Base-by-base conservation (phyloP, 1,140 invertebrate genomes). In the Wiebesia pumilae region DNA sequence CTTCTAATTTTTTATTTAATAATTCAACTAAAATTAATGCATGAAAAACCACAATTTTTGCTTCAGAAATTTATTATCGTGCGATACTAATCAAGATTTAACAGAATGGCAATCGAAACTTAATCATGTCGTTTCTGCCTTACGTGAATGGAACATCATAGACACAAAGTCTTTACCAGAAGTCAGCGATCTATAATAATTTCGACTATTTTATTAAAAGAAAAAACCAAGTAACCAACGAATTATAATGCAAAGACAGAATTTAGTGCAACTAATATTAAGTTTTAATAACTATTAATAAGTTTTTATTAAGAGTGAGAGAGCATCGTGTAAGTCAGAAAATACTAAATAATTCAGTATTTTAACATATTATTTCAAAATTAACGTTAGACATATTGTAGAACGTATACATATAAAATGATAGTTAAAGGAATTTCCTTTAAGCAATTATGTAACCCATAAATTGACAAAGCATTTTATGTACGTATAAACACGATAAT, bases 91-190 rank as follows among this genome's bases (percentile, higher is more conserved):
- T 30, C 81, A 92, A 75, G 93, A 94, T 62, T 85, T 94, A 71
- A 84, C 89, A 21, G 89, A 91, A 58, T 94, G 94, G 93, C 88
- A 89, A 71, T 82, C 89, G 0, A 90, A 91, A 81, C 90, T 94
- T 0, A 94, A 94, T 90, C 90, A 89, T 43, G 90, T 93, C 12
- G 79, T 94, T 40, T 87, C 87, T 51, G 81, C 90, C 35, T 62
- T 93, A 3, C 87, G 89, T 3, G 88, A 90, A 47, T 94, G 93
- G 93, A 92, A 92, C 69, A 67, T 85, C 4, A 80, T 84, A 51
- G 73, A 67, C 3, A 75, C 33, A 30, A 79, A 58, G 9, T 65
- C 71, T 21, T 43, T 75, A 12, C 71, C 38, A 43, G 38, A 75
- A 75, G 71, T 75, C 71, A 75, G 71, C 38, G 71, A 75, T 75